A percentile compares a stretch with the other conserved stretches of the same genome.
These are phyloP conservation scores for Stramonita haemastoma DNA, from an alignment of 2,888 invertebrate genomes.

Conservation along the genomic window DNA sequence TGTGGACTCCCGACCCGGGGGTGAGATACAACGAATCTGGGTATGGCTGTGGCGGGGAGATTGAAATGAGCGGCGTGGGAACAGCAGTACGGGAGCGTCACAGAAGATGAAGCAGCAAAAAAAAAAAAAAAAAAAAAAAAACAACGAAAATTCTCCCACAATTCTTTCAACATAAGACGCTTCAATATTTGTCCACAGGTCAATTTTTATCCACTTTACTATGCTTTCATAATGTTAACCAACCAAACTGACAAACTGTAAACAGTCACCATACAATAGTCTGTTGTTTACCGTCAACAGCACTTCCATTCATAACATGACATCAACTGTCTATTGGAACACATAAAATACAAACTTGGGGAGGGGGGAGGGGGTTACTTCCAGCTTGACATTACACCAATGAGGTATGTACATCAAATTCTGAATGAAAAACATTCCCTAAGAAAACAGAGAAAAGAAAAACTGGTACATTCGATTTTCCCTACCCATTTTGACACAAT, in stretches of 20 bases:
- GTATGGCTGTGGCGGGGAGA: no score
- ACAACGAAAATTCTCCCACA: no score
- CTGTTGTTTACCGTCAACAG: neutral
- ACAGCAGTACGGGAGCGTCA: no score
- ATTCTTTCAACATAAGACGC: no score
- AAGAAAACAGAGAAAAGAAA: no score
- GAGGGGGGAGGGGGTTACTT: neutral
- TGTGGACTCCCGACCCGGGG: no score
- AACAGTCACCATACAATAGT: neutral
- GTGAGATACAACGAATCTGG: no score
- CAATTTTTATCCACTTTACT: neutral
- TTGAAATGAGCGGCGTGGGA: no score
- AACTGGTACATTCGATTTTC: neutral
- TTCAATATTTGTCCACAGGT: neutral
- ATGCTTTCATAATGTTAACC: neutral
- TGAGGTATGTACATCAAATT: slow-evolving; percentile 8
- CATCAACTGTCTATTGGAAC: neutral
- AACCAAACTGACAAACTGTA: neutral
- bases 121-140: no score
- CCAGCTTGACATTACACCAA: neutral
- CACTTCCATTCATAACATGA: neutral
- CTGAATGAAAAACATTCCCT: neutral
- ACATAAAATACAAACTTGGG: neutral
- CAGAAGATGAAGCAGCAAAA: no score
- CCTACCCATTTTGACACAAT: neutral